These are phyloP conservation scores for Spheniscus mendiculus DNA, from an alignment of 2,113 vertebrate species.

Conservation along the genomic window DNA sequence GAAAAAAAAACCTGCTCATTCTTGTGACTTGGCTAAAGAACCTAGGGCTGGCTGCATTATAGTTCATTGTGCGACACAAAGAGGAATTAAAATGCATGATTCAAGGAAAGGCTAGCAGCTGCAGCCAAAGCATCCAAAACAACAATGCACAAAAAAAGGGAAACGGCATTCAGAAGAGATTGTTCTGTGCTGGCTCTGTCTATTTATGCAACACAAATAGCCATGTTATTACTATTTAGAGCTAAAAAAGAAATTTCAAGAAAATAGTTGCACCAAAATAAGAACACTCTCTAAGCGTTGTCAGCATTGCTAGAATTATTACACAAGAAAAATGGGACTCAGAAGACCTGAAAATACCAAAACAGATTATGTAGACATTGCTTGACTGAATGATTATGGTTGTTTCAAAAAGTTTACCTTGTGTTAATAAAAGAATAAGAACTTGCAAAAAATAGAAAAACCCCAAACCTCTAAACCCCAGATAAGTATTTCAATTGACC, in stretches of 20 bases:
- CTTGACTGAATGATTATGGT: background rate
- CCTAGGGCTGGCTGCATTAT: background rate
- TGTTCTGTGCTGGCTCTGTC: background rate
- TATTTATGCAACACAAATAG: background rate
- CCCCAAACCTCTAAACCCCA: background rate
- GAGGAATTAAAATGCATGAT: background rate
- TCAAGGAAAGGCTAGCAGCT: background rate
- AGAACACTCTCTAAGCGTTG: background rate
- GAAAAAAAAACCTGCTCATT: background rate
- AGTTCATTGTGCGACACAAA: background rate
- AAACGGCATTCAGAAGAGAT: background rate
- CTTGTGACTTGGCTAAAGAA: background rate
- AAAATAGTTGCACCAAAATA: background rate
- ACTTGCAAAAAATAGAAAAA: background rate
- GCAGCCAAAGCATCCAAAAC: background rate
- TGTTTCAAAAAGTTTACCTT: background rate
- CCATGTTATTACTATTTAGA: background rate
- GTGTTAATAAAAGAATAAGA: background rate
- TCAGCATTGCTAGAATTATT: background rate
- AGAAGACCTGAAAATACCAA: background rate
- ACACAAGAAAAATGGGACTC: background rate
- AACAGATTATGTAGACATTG: background rate
- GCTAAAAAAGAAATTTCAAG: background rate
- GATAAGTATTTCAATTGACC: background rate
- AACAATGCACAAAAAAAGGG: background rate